phyloP scores from a whole-genome alignment of 2,888 invertebrate genomes.

The Andrena dorsata region DNA sequence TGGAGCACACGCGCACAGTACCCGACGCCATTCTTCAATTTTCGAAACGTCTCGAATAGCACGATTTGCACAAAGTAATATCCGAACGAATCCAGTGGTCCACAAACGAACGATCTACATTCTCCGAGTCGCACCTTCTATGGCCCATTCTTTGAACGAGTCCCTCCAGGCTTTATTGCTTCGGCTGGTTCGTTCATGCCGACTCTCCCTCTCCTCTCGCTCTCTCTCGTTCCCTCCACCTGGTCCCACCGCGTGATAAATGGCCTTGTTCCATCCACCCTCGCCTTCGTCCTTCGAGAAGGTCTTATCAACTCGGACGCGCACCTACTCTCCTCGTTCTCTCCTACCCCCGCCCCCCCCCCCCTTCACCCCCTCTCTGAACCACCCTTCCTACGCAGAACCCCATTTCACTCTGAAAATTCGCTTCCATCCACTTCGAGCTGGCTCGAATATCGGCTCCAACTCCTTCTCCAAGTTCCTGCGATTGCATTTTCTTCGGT shows the following conservation, averaged over 20 bases:
- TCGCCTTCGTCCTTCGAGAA: slow-evolving; percentile 75
- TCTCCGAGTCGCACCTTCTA: slow-evolving; percentile 59
- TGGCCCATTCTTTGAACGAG: slow-evolving; percentile 58
- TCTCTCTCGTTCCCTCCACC: slow-evolving; percentile 76
- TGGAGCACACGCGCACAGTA: slow-evolving; percentile 21
- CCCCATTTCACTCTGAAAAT: slow-evolving; percentile 65
- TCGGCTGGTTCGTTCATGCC: slow-evolving; percentile 63
- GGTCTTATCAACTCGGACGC: slow-evolving; percentile 80
- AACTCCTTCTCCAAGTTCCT: slow-evolving; percentile 36
- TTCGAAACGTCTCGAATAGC: slow-evolving; percentile 38
- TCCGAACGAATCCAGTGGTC: slow-evolving; percentile 61
- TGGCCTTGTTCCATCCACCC: slow-evolving; percentile 77
- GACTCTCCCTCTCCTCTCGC: slow-evolving; percentile 49
- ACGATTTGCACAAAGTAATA: slow-evolving; percentile 59
- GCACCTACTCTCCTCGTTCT: slow-evolving; percentile 60
- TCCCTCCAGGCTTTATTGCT: slow-evolving; percentile 72
- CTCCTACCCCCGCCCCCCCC: slow-evolving; percentile 40
- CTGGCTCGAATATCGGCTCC: slow-evolving; percentile 46
- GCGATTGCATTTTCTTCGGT: slow-evolving; percentile 21
- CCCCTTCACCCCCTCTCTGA: slow-evolving; percentile 24
- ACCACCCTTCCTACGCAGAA: slow-evolving; percentile 23
- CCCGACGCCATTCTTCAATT: slow-evolving; percentile 35
- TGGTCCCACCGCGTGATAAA: slow-evolving; percentile 81
- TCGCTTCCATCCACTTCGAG: slow-evolving; percentile 51
- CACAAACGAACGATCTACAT: slow-evolving; percentile 66